Conservation (phyloP, 2,888 invertebrate species). For the Tridacna gigas region DNA sequence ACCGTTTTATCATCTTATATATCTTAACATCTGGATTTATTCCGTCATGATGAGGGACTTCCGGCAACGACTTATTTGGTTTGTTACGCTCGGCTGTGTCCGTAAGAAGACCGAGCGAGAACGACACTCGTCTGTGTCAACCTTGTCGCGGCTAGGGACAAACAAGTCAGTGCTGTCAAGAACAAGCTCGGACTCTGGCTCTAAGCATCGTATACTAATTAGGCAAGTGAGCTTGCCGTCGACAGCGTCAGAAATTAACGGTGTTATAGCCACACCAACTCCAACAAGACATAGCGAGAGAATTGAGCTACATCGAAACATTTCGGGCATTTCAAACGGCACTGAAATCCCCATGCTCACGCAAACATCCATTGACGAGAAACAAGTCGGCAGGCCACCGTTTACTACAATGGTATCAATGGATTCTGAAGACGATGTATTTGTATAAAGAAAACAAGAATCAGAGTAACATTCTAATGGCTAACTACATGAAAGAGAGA, state of each 20-base stretch:
- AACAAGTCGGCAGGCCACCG: not conserved
- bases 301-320: not conserved
- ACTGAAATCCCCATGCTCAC: constrained; percentile 2
- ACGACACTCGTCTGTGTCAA: not conserved
- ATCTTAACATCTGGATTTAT: constrained; percentile 61
- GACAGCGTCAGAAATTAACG: constrained; percentile 3
- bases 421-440: constrained; percentile 12
- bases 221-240: not conserved
- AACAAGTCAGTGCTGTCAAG: not conserved
- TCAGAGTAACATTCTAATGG: too few relatives aligned
- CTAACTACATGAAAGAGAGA: too few relatives aligned
- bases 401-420: not conserved
- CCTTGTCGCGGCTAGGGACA: not conserved
- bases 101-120: not conserved
- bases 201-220: not conserved
- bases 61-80: constrained; percentile 23
- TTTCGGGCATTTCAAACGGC: not conserved
- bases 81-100: constrained; percentile 36
- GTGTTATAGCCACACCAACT: not conserved
- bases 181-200: not conserved
- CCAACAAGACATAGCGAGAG: not conserved
- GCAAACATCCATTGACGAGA: not conserved
- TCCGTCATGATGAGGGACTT: constrained; percentile 62
- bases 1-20: too few relatives aligned
- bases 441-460: not conserved